Evolutionary conservation across 2,113 vertebrate species (phyloP).

Genomic region (Gavialis gangeticus): DNA sequence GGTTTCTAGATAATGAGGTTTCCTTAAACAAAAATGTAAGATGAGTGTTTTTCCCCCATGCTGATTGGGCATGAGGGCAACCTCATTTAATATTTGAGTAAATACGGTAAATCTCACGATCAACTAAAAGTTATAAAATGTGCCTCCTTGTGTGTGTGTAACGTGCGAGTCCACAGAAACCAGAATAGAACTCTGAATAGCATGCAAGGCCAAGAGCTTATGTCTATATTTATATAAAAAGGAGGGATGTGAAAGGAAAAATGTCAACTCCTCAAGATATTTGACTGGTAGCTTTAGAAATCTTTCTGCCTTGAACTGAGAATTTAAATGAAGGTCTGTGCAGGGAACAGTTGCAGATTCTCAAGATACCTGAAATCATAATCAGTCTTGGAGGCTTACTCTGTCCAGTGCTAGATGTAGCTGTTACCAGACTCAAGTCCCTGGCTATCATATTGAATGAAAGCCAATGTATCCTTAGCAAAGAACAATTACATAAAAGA

Average conservation of each 20-base stretch:
- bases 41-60: too few species aligned
- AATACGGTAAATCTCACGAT: not conserved
- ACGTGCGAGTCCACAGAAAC: not conserved
- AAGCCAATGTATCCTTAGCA: not conserved
- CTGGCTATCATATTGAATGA: not conserved
- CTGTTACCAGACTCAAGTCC: slow-evolving; percentile 6
- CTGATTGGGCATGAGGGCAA: too few species aligned
- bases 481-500: not conserved
- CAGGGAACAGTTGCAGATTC: not conserved
- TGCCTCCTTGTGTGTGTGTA: not conserved
- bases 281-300: not conserved
- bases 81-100: too few species aligned
- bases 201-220: not conserved
- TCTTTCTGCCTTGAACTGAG: not conserved
- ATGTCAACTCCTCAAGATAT: not conserved
- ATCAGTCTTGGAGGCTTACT: not conserved
- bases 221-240: not conserved
- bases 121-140: not conserved
- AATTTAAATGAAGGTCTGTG: not conserved
- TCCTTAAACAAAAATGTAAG: too few species aligned
- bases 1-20: too few species aligned
- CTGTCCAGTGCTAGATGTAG: not conserved
- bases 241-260: not conserved
- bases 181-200: not conserved
- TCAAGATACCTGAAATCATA: not conserved